These are phyloP conservation scores for Clitarchus hookeri DNA, from an alignment of 2,888 invertebrate genomes.

Conservation along the genomic window DNA sequence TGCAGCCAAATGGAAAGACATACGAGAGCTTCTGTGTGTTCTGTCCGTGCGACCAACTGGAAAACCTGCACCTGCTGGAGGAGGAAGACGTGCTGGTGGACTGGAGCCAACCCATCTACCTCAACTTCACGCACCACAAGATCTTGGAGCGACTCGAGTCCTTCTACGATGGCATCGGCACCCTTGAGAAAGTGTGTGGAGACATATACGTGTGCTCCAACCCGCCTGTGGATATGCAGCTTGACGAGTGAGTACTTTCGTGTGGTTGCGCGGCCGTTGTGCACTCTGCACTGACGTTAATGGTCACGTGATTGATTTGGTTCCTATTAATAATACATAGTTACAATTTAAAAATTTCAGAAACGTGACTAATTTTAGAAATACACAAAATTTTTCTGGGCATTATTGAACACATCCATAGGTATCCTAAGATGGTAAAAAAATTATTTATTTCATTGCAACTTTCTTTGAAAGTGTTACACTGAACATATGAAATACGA, in stretches of 20 bases:
- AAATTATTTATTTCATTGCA: no score
- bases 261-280: no score
- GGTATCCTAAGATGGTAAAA: no score
- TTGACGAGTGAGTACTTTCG: conserved; percentile 61
- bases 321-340: no score
- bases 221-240: conserved; percentile 62
- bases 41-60: conserved; percentile 77
- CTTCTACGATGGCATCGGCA: conserved; percentile 65
- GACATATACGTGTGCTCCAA: conserved; percentile 78
- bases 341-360: no score
- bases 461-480: no score
- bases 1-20: conserved; percentile 76
- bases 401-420: no score
- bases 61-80: conserved; percentile 71
- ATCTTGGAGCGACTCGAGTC: conserved; percentile 79
- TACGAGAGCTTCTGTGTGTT: conserved; percentile 87
- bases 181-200: conserved; percentile 75
- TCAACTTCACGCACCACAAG: conserved; percentile 83
- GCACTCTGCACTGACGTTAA: no score
- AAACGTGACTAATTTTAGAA: no score
- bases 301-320: no score
- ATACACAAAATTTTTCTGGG: no score
- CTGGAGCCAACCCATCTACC: conserved; percentile 79
- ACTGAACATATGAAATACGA: no score
- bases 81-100: conserved; percentile 79